Percentiles rank a stretch among this genome's conserved stretches.
phyloP scores from a whole-genome alignment of 2,113 vertebrate species.

The Elephantulus edwardii region DNA sequence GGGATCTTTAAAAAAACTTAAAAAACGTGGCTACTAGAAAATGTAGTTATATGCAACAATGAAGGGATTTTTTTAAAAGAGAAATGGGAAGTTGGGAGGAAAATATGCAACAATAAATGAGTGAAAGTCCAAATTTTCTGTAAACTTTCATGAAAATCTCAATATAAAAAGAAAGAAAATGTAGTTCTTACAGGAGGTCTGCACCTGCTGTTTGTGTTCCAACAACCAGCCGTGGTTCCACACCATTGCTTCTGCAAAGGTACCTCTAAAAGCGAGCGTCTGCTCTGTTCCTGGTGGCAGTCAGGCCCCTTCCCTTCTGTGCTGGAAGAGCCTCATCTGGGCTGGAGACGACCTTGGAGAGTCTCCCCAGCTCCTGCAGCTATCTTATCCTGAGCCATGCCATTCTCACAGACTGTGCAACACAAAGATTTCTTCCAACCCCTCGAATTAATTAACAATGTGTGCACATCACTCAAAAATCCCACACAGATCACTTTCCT shows the following conservation, averaged over 20 bases:
- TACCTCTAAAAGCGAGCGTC: background rate
- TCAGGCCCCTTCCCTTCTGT: background rate
- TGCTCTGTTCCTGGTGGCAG: background rate
- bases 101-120: too few relatives aligned
- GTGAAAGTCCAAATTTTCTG: too few relatives aligned
- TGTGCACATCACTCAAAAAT: slow-evolving; percentile 40
- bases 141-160: too few relatives aligned
- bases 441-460: background rate
- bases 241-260: background rate
- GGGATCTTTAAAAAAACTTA: background rate
- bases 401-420: background rate
- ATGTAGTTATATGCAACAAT: too few relatives aligned
- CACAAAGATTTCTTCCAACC: background rate
- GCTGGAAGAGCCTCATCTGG: accelerated
- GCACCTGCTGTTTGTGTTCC: background rate
- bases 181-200: too few relatives aligned
- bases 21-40: background rate
- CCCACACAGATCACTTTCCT: background rate
- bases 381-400: background rate
- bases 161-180: too few relatives aligned
- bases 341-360: background rate
- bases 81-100: too few relatives aligned
- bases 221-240: background rate
- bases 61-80: too few relatives aligned
- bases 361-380: background rate